Conservation (phyloP, 2,797 vertebrate genomes). For the Fundulus diaphanus region DNA sequence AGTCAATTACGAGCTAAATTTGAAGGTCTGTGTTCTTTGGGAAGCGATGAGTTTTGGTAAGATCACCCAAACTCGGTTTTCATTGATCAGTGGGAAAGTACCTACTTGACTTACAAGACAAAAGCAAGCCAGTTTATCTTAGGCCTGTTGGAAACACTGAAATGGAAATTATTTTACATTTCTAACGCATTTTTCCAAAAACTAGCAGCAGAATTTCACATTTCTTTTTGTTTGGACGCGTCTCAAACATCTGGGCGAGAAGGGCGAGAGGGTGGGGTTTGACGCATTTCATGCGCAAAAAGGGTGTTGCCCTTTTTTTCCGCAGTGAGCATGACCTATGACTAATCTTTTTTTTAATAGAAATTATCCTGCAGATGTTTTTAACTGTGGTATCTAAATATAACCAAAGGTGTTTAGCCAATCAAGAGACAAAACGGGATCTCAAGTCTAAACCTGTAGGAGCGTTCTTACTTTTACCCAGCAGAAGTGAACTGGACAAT, state of each 20-base stretch:
- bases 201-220: not conserved
- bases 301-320: conserved; percentile 82
- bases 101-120: conserved; percentile 31
- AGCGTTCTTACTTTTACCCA: conserved; percentile 29
- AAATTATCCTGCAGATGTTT: conserved; percentile 71
- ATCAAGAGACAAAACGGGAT: conserved; percentile 4
- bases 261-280: conserved; percentile 78
- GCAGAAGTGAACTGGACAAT: conserved; percentile 1
- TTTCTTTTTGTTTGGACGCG: conserved; percentile 4
- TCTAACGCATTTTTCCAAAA: conserved; percentile 11
- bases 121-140: conserved; percentile 35
- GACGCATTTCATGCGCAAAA: conserved; percentile 83
- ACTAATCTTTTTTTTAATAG: conserved; percentile 73
- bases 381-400: conserved; percentile 31
- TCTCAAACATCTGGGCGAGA: conserved; percentile 22
- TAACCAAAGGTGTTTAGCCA: conserved; percentile 17
- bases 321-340: conserved; percentile 82
- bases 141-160: conserved; percentile 20
- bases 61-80: conserved; percentile 66
- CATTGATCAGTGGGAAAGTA: conserved; percentile 60
- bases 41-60: conserved; percentile 39
- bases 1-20: conserved; percentile 37
- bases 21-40: conserved; percentile 29
- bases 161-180: conserved; percentile 22
- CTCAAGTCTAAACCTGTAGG: conserved; percentile 32